Evolutionary conservation across 1,140 invertebrate genomes (phyloP).

Genomic region (Tetramorium alpestre): DNA sequence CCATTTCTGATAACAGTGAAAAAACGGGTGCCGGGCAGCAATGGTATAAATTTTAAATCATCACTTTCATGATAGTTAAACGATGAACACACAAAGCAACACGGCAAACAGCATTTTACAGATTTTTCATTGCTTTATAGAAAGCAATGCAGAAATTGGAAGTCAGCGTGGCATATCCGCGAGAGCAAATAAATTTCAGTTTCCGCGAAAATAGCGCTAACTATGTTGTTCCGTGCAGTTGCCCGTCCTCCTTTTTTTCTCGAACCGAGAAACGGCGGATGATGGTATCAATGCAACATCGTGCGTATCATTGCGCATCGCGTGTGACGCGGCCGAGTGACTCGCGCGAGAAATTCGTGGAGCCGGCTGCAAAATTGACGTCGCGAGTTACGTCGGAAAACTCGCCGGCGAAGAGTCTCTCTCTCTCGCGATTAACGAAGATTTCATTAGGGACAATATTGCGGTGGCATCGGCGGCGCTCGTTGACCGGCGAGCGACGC

Average conservation of each 20-base stretch:
- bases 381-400: slow-evolving; percentile 64
- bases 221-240: not conserved
- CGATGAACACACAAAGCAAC: not conserved
- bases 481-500: slow-evolving; percentile 71
- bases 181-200: not conserved
- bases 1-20: not conserved
- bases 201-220: not conserved
- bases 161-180: not conserved
- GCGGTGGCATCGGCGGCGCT: slow-evolving; percentile 73
- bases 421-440: slow-evolving; percentile 77
- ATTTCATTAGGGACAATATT: slow-evolving; percentile 81
- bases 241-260: not conserved
- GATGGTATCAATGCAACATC: slow-evolving; percentile 28
- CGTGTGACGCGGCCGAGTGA: not conserved
- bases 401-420: slow-evolving; percentile 35
- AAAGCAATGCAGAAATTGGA: not conserved
- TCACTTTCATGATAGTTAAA: not conserved
- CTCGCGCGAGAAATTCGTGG: slow-evolving; percentile 56
- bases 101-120: not conserved
- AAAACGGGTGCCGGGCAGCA: not conserved
- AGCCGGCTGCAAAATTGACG: slow-evolving; percentile 26
- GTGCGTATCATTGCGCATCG: not conserved
- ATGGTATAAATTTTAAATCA: not conserved
- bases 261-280: slow-evolving; percentile 13
- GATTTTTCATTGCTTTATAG: not conserved